Conservation (phyloP, 2,797 vertebrate genomes). For the Diglossa cyanea region DNA sequence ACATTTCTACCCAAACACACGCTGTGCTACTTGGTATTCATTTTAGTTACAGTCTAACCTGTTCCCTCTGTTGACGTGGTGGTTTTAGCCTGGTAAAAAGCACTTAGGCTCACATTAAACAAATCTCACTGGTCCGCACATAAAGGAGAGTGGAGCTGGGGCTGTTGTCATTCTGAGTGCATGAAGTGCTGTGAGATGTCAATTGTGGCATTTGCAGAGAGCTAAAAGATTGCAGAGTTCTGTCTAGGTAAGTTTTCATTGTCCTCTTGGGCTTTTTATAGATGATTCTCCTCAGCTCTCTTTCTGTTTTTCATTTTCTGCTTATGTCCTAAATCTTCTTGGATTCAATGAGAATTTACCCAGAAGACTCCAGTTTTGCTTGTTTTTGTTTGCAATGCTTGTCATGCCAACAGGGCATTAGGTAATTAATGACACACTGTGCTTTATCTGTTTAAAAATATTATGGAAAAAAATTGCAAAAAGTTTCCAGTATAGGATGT, state of each 20-base stretch:
- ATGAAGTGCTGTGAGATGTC: neutral
- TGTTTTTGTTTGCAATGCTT: neutral
- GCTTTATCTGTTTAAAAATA: constrained; percentile 26
- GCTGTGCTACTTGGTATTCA: constrained; percentile 23
- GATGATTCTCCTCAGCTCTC: neutral
- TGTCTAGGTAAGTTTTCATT: constrained; percentile 17
- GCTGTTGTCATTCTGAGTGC: neutral
- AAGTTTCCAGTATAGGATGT: constrained; percentile 29
- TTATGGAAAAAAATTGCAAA: neutral
- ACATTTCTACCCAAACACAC: constrained; percentile 19
- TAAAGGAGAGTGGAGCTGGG: neutral
- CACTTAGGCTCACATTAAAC: neutral
- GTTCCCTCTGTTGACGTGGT: constrained; percentile 39
- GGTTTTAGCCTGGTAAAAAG: neutral
- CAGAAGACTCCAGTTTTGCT: neutral
- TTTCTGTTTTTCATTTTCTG: neutral
- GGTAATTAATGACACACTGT: neutral
- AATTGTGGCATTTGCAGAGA: neutral
- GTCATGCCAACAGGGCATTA: neutral
- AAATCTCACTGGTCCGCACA: neutral
- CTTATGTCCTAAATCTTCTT: neutral
- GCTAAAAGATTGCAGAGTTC: neutral
- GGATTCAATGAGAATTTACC: neutral
- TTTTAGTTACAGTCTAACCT: constrained; percentile 42
- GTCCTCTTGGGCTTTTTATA: neutral